Percentiles rank a stretch among this genome's conserved stretches.
Evolutionary conservation across 2,113 vertebrate species (phyloP).

Genomic region (Corythoichthys intestinalis): DNA sequence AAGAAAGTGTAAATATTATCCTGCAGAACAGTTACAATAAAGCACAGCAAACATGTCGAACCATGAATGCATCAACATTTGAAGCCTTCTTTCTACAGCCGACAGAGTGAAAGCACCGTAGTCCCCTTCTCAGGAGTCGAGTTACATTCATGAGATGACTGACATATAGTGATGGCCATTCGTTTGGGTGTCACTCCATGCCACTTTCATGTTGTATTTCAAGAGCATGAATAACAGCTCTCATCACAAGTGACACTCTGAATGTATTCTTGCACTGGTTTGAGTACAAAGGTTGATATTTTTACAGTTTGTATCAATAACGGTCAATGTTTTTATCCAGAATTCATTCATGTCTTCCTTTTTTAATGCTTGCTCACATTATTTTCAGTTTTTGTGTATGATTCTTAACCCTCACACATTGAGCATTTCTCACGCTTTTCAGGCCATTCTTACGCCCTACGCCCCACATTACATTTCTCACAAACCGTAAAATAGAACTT

Average conservation of each 20-base stretch:
- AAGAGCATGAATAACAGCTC: slow-evolving; percentile 39
- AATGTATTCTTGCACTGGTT: background rate
- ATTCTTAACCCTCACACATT: too few relatives aligned
- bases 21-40: background rate
- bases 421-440: too few relatives aligned
- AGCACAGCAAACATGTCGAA: background rate
- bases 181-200: slow-evolving; percentile 42
- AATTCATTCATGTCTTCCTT: background rate
- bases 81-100: slow-evolving; percentile 4
- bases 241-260: background rate
- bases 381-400: background rate
- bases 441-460: too few relatives aligned
- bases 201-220: slow-evolving; percentile 35
- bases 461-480: too few relatives aligned
- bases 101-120: slow-evolving; percentile 4
- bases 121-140: slow-evolving; percentile 16
- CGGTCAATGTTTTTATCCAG: background rate
- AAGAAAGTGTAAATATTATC: background rate
- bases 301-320: background rate
- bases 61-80: background rate
- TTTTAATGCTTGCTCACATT: background rate
- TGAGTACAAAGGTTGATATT: background rate
- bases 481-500: too few relatives aligned
- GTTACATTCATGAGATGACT: slow-evolving; percentile 49
- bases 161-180: slow-evolving; percentile 36